These are phyloP conservation scores for Kryphioiulus occultus DNA, from an alignment of 2,888 invertebrate genomes.

Conservation along the genomic window DNA sequence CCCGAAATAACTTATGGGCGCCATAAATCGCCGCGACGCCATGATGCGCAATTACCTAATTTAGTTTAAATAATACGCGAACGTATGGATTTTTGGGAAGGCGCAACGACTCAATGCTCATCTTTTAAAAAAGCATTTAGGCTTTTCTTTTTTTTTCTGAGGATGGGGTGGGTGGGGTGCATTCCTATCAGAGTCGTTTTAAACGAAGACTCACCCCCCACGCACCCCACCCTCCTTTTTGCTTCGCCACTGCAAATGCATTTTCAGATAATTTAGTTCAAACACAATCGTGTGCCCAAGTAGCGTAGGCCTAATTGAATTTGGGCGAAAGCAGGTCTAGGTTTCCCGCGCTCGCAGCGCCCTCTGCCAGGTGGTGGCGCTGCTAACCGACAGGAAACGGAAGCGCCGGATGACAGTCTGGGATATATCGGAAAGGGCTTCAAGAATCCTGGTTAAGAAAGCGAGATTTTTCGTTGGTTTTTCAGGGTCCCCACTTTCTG, in stretches of 20 bases:
- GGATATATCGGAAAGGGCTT: too few relatives aligned
- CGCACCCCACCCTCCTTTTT: background rate
- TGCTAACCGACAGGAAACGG: too few relatives aligned
- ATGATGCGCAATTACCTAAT: slow-evolving; percentile 35
- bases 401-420: too few relatives aligned
- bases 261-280: slow-evolving; percentile 35
- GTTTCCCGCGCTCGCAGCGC: background rate
- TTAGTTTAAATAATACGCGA: slow-evolving; percentile 23
- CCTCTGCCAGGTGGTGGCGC: background rate
- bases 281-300: slow-evolving; percentile 35
- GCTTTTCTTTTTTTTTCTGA: background rate
- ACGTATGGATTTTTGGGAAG: slow-evolving; percentile 11
- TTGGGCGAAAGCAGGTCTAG: slow-evolving; percentile 19
- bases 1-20: slow-evolving; percentile 14
- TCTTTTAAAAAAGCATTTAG: slow-evolving; percentile 31
- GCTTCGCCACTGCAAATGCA: slow-evolving; percentile 23
- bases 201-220: slow-evolving; percentile 10
- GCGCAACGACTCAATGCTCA: slow-evolving; percentile 24
- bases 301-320: slow-evolving; percentile 35
- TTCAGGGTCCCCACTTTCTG: too few relatives aligned
- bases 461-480: too few relatives aligned
- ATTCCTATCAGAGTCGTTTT: background rate
- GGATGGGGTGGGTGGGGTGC: background rate
- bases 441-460: too few relatives aligned
- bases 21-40: slow-evolving; percentile 11